Conservation (phyloP, 2,797 vertebrate species). For the Bufotes viridis region DNA sequence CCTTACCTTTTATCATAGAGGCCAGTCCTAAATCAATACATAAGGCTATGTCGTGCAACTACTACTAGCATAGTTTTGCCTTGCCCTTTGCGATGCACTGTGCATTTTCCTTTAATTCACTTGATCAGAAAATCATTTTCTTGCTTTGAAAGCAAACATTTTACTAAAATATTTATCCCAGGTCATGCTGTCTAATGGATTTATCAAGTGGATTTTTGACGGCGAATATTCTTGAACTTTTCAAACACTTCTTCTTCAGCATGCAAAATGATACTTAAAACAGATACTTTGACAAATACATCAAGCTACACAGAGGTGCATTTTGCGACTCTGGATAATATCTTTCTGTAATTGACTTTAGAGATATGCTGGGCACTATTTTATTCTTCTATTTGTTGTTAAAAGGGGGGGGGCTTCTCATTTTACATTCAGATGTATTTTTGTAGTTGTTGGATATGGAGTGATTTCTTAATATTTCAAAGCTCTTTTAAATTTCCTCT, state of each 20-base stretch:
- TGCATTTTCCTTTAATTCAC: not conserved
- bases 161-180: not conserved
- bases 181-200: not conserved
- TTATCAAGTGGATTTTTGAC: conserved; percentile 4
- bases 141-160: conserved; percentile 7
- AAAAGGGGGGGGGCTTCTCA: not conserved
- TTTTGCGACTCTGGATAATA: conserved; percentile 16
- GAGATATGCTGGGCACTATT: not conserved
- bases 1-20: not conserved
- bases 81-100: not conserved
- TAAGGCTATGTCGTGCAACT: not conserved
- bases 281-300: conserved; percentile 6
- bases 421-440: conserved; percentile 6
- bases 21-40: not conserved
- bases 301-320: not conserved
- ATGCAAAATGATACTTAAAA: conserved; percentile 20
- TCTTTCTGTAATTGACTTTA: conserved; percentile 17
- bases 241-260: not conserved
- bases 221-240: not conserved
- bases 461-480: conserved; percentile 11
- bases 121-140: not conserved
- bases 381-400: not conserved
- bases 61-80: not conserved
- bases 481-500: not conserved
- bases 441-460: not conserved